Base-by-base conservation (phyloP, 2,113 vertebrate species). In the Cephalopterus ornatus region DNA sequence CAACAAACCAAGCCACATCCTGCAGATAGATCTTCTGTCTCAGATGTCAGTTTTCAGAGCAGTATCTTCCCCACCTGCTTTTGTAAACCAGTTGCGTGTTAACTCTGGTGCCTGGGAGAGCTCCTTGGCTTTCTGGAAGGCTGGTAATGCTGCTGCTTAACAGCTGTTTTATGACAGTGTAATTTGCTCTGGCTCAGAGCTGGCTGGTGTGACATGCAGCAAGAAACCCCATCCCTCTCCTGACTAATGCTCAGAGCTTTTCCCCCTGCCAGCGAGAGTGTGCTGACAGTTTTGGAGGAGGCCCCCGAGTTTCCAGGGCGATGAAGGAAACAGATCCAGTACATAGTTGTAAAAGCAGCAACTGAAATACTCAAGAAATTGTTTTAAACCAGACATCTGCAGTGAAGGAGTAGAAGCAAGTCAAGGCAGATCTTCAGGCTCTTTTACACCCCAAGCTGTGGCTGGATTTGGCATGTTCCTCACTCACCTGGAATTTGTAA, bases 131-230 rank as follows among this genome's bases (percentile, higher is more conserved):
- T 96, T 77, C 35, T n/a, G 10, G 73, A 78, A 30, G 35, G 33
- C 28, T 73, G 76, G 50, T 86, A 8, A 33, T 77, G 50, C 68
- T 79, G 92, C 82, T 94, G 83, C 82, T 49, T 27, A 62, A 30
- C 94, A 96, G 89, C 89, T 92, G 89, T 5, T 85, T 75, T 77
- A 50, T 87, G 91, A 14, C 70, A 50, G 59, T 65, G 71, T 74
- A n/a, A 75, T 94, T 78, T 89, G 56, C 87, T 87, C 61, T 61
- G 65, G 35, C 47, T 95, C 73, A 39, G 84, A 78, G 68, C 76
- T 91, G 76, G 39, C 75, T 95, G 92, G 22, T 0, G 3, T 93
- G 76, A 67, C 0, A 2, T 78, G 91, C 6, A 3, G 53, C 3
- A 9, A 80, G 80, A 75, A 95, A 61, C 17, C 37, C 7, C 0